Evolutionary conservation across 1,140 invertebrate species (phyloP), one percentile per base, ranked within the genome.

Genomic region (Tetramorium alpestre): DNA sequence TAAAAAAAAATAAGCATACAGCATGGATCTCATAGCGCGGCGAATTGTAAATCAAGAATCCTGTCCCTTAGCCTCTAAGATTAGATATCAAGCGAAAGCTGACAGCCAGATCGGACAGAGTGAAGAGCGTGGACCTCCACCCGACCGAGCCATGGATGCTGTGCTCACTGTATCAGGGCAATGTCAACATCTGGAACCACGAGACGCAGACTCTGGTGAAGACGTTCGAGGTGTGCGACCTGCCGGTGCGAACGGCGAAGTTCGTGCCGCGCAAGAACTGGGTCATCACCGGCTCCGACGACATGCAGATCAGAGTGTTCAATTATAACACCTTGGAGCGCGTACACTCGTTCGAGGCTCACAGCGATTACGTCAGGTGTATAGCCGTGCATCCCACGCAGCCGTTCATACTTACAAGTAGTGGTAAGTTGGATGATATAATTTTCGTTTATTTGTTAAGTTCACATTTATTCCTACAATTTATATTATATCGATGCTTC

Each of bases 181-280:
- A 99, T 95, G 99, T 99, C 86, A 99, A 99, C 96, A 98, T 99
- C 92, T 99, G 99, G 99, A 99, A 99, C 95, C 97, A 99, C 96
- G 99, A 99, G 94, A 98, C 97, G 69, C 99, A 99, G 95, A 97
- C 97, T 92, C 95, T 99, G 28, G 98, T 99, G 51, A 99, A 99
- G 95, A 98, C 98, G 47, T 99, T 99, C 96, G 99, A 97, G 94
- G 98, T 99, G 5, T 99, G 99, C 95, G 99, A 99, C 93, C 93
- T 99, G 22, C 99, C 99, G 0, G 99, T 99, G 0, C 96, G 99
- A 92, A 97, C 98, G 5, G 99, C 98, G 0, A 98, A 98, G 92
- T 99, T 99, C 96, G 98, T 99, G 13, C 97, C 99, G 1, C 96
- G 99, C 38, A 99, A 99, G 93, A 99, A 99, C 95, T 99, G 99